A percentile compares a stretch with the other conserved stretches of the same genome.
These are phyloP conservation scores for Catalaphyllia jardinei DNA, from an alignment of 64 coral and sea anemone genomes.

Conservation along the genomic window DNA sequence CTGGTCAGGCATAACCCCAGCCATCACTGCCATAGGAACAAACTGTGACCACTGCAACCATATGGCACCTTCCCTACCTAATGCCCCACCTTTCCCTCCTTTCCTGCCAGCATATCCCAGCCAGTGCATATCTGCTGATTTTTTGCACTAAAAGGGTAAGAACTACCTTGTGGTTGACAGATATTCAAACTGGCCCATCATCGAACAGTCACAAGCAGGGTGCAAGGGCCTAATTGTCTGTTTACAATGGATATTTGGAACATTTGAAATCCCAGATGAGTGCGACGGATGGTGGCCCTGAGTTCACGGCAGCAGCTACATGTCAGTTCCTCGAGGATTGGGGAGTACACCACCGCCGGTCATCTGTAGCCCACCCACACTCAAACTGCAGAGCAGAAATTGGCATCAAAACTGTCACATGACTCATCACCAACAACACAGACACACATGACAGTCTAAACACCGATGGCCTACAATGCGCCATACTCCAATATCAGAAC, in stretches of 20 bases:
- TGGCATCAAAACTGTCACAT: constrained; percentile 3
- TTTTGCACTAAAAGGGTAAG: constrained; percentile 31
- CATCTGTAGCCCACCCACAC: too few relatives aligned
- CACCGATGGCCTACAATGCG: not conserved
- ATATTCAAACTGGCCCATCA: too few relatives aligned
- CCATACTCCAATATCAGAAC: not conserved
- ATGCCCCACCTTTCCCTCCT: not conserved
- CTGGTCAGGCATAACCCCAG: too few relatives aligned
- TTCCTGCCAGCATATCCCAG: constrained; percentile 22
- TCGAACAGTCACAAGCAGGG: not conserved
- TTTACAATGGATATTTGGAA: not conserved
- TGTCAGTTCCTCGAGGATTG: constrained; percentile 10
- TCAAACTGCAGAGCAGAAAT: constrained; percentile 41
- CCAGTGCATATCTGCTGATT: constrained; percentile 47
- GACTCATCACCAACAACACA: not conserved
- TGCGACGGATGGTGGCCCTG: not conserved
- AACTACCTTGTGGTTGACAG: constrained; percentile 38
- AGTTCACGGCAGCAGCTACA: constrained; percentile 7
- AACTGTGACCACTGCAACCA: constrained; percentile 31
- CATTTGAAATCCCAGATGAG: constrained; percentile 37
- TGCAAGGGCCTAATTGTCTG: too few relatives aligned
- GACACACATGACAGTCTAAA: not conserved
- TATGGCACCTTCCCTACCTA: constrained; percentile 27
- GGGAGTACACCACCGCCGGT: too few relatives aligned
- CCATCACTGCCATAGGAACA: not conserved